Conservation (phyloP, 2,797 vertebrate species). For the Spatula versicolor region DNA sequence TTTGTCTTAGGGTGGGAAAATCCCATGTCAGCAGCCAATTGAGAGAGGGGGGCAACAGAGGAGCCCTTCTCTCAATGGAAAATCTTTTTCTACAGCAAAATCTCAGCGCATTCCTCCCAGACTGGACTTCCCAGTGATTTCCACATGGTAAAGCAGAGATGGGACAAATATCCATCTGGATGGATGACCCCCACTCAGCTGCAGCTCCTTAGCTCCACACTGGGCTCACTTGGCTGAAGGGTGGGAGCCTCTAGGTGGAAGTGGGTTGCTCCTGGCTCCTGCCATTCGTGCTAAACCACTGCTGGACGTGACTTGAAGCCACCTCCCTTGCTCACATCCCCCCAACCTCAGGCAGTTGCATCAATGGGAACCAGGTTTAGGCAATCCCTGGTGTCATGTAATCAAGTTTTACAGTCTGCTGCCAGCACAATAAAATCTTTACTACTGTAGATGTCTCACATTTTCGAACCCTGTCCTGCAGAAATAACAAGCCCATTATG, state of each 20-base stretch:
- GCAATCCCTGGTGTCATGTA: slow-evolving; percentile 30
- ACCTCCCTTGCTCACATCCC: background rate
- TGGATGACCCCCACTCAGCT: background rate
- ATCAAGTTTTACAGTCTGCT: slow-evolving; percentile 34
- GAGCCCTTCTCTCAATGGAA: background rate
- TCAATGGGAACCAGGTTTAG: slow-evolving; percentile 26
- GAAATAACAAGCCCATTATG: background rate
- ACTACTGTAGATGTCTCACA: slow-evolving; percentile 54
- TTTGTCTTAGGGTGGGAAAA: slow-evolving; percentile 32
- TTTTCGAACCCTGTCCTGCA: slow-evolving; percentile 46
- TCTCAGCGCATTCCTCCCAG: background rate
- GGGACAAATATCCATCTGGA: background rate
- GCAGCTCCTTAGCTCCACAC: background rate
- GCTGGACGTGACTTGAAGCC: slow-evolving; percentile 9
- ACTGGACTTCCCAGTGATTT: background rate
- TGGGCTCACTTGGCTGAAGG: background rate
- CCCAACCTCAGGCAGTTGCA: background rate
- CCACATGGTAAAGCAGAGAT: background rate
- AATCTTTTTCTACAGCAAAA: background rate
- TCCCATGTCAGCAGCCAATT: background rate
- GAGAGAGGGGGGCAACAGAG: background rate
- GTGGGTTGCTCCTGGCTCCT: background rate
- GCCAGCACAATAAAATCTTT: slow-evolving; percentile 58
- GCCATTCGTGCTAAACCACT: background rate
- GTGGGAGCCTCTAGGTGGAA: background rate